These are phyloP conservation scores for Oreochromis mossambicus DNA, from an alignment of 2,797 vertebrate species.

Conservation along the genomic window DNA sequence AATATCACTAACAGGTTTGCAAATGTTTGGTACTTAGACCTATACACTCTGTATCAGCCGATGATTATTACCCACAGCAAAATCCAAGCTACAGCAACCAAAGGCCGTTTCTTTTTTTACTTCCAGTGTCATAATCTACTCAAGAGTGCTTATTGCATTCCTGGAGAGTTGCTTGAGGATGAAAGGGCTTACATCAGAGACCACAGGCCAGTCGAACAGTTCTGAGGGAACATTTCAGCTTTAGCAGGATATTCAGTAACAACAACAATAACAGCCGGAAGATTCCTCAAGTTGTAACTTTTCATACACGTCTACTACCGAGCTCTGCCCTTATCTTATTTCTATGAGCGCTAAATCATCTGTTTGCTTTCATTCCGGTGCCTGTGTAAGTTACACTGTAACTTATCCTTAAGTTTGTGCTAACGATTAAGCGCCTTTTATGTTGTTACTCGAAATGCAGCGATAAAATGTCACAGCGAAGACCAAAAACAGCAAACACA, in stretches of 20 bases:
- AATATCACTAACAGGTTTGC: not conserved
- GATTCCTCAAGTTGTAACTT: not conserved
- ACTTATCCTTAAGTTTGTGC: not conserved
- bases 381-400: not conserved
- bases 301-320: not conserved
- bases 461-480: not conserved
- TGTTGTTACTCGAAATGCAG: not conserved
- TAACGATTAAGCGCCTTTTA: not conserved
- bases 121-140: slow-evolving; percentile 48
- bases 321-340: too few relatives aligned
- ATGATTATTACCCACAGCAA: not conserved
- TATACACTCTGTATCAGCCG: not conserved
- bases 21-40: not conserved
- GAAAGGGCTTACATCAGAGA: slow-evolving; percentile 3
- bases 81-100: not conserved
- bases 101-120: not conserved
- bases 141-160: slow-evolving; percentile 55
- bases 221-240: not conserved
- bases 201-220: not conserved
- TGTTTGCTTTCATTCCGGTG: not conserved
- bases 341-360: not conserved
- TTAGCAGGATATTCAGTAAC: not conserved
- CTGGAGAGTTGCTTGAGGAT: slow-evolving; percentile 12
- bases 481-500: not conserved
- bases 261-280: not conserved